Conservation (phyloP, 30 jellyfish, hydroid and myxozoan genomes). For the Hydra vulgaris region DNA sequence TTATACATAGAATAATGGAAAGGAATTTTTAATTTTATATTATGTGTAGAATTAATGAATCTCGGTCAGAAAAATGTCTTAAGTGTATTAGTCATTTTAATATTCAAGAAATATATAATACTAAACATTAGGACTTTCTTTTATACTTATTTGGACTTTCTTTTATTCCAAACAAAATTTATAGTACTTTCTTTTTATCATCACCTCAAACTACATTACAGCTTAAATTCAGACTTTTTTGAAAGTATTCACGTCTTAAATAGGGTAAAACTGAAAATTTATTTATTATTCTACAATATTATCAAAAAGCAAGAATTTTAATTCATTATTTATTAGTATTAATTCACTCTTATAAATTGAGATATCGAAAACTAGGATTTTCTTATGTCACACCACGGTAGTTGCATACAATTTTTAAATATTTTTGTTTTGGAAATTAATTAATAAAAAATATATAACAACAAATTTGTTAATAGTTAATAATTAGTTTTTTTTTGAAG, state of each 20-base stretch:
- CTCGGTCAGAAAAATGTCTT: constrained; percentile 1
- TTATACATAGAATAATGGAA: too few relatives aligned
- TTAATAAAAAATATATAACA: too few relatives aligned
- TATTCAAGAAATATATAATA: background rate
- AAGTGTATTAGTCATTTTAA: background rate
- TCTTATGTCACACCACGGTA: background rate
- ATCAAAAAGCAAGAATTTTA: background rate
- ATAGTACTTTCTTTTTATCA: background rate
- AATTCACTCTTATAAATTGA: background rate
- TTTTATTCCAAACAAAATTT: background rate
- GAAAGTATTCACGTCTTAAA: background rate
- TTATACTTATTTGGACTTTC: background rate
- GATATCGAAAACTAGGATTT: background rate
- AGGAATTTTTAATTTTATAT: too few relatives aligned
- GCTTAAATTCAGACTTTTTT: background rate
- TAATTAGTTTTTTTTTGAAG: too few relatives aligned
- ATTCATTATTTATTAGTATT: background rate
- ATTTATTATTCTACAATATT: background rate
- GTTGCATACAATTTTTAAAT: too few relatives aligned
- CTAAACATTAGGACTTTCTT: constrained; percentile 48
- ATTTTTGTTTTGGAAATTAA: too few relatives aligned
- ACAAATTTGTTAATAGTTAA: too few relatives aligned
- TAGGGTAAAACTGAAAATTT: background rate
- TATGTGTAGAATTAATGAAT: background rate
- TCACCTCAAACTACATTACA: background rate